A percentile compares a stretch with the other conserved stretches of the same genome.
Evolutionary conservation across 2,113 vertebrate genomes (phyloP).

Genomic region (Ranitomeya imitator): DNA sequence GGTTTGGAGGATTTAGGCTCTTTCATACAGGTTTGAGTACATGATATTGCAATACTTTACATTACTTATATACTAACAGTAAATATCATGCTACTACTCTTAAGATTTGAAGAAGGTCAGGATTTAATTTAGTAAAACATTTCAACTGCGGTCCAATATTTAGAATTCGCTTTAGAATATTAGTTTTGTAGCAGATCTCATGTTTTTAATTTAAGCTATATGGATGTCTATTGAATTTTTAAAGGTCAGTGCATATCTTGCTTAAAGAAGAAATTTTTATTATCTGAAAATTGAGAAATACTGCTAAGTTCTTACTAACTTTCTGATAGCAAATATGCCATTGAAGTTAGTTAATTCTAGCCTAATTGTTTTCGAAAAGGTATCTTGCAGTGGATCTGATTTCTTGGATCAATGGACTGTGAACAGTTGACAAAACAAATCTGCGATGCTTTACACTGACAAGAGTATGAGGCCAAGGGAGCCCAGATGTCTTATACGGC

Average conservation of each 20-base stretch:
- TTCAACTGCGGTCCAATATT: conserved; percentile 8
- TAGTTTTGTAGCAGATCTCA: not conserved
- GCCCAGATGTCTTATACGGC: conserved; percentile 66
- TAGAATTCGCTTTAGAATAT: not conserved
- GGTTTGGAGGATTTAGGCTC: not conserved
- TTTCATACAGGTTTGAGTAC: not conserved
- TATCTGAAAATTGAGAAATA: conserved; percentile 16
- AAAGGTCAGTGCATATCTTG: conserved; percentile 29
- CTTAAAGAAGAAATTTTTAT: not conserved
- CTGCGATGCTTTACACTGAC: conserved; percentile 55
- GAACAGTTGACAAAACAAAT: conserved; percentile 61
- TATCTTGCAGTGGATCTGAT: conserved; percentile 54
- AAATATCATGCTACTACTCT: conserved; percentile 29
- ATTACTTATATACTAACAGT: not conserved
- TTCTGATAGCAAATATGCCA: not conserved
- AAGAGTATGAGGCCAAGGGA: conserved; percentile 54
- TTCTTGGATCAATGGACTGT: conserved; percentile 56
- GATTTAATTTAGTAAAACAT: conserved; percentile 31
- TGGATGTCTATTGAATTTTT: conserved; percentile 49
- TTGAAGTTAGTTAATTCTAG: conserved; percentile 32
- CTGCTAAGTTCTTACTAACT: not conserved
- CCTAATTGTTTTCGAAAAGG: conserved; percentile 31
- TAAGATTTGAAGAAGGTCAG: conserved; percentile 37
- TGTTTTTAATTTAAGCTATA: conserved; percentile 21
- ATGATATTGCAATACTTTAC: not conserved